Percentiles rank a stretch among this genome's conserved stretches.
Evolutionary conservation across 2,797 vertebrate genomes (phyloP).

Genomic region (Poecile montanus): DNA sequence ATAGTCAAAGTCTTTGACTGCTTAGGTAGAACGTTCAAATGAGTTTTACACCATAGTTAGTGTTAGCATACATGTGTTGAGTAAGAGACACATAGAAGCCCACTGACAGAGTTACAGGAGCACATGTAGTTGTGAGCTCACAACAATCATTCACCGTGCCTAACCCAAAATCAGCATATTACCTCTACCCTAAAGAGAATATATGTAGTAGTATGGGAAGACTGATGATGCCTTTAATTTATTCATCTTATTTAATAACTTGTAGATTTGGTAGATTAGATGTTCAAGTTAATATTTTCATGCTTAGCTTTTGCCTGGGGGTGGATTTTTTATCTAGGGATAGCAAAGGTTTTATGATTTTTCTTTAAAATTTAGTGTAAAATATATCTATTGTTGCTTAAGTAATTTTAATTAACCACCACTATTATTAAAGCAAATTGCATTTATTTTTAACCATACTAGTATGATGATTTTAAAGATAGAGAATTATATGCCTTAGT

Average conservation of each 20-base stretch:
- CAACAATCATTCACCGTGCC: neutral
- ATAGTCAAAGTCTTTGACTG: neutral
- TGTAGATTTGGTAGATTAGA: neutral
- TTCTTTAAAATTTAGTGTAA: neutral
- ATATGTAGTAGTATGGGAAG: neutral
- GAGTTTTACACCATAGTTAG: neutral
- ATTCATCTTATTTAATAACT: neutral
- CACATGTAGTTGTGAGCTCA: neutral
- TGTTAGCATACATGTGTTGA: fast-evolving
- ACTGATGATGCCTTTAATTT: neutral
- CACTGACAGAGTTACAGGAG: neutral
- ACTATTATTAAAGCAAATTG: neutral
- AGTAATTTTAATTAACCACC: neutral
- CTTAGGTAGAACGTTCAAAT: neutral
- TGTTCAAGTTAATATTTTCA: neutral
- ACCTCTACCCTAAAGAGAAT: neutral
- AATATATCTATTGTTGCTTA: neutral
- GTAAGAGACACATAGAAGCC: neutral
- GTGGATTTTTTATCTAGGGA: neutral
- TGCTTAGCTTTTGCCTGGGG: neutral
- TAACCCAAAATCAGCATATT: neutral
- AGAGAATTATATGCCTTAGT: neutral
- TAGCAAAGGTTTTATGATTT: neutral
- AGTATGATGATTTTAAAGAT: neutral
- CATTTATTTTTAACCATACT: neutral